phyloP scores from a whole-genome alignment of 2,797 vertebrate genomes.

The Fundulus diaphanus region DNA sequence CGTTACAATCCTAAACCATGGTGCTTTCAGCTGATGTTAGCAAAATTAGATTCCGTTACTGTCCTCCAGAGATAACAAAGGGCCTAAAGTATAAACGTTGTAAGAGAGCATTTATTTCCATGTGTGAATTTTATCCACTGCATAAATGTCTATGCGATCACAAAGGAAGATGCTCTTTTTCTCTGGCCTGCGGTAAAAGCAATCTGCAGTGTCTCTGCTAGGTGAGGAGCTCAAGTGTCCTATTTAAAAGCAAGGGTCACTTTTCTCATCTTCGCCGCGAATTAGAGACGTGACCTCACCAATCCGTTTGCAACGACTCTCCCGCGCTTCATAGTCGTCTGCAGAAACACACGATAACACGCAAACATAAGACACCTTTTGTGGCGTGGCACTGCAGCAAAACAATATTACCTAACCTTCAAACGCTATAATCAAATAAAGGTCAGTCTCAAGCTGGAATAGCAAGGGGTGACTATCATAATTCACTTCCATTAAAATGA shows the following conservation, averaged over 20 bases:
- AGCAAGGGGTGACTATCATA: slow-evolving; percentile 23
- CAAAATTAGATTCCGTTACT: slow-evolving; percentile 26
- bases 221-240: slow-evolving; percentile 69
- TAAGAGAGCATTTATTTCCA: slow-evolving; percentile 14
- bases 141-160: slow-evolving; percentile 15
- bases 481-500: slow-evolving; percentile 51
- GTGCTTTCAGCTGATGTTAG: neutral
- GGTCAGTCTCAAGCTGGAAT: slow-evolving; percentile 37
- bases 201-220: slow-evolving; percentile 64
- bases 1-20: neutral
- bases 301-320: slow-evolving; percentile 36
- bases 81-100: slow-evolving; percentile 39
- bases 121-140: slow-evolving; percentile 2
- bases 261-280: slow-evolving; percentile 74
- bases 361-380: slow-evolving; percentile 41
- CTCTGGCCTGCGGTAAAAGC: slow-evolving; percentile 58
- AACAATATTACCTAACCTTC: slow-evolving; percentile 62
- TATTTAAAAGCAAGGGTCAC: slow-evolving; percentile 74
- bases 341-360: slow-evolving; percentile 22
- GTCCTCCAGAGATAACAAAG: slow-evolving; percentile 15
- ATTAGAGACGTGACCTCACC: slow-evolving; percentile 70
- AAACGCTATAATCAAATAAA: slow-evolving; percentile 58
- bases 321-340: slow-evolving; percentile 52
- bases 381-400: slow-evolving; percentile 26
- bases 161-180: slow-evolving; percentile 53